Base-by-base conservation (phyloP, 2,888 invertebrate genomes). In the Hypsopygia costalis region DNA sequence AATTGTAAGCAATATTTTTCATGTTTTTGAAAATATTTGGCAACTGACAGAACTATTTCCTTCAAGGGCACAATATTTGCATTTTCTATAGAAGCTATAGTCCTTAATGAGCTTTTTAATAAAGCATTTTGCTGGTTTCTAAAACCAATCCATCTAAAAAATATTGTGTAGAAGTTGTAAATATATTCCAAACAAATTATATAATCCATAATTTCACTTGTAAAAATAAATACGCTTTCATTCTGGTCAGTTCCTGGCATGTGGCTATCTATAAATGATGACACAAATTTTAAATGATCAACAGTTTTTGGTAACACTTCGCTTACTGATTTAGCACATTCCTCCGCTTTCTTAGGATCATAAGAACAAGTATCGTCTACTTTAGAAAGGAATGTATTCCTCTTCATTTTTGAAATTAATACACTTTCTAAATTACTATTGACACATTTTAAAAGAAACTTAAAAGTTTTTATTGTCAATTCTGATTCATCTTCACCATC, bases 121-220 rank as follows among this genome's bases (percentile, higher is more conserved):
- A 88, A 59, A 12, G 70, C 61, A 52, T 57, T 68, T 31, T 82
- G 62, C 27, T 77, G 81, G 55, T 85, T 91, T 46, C 80, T 81
- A 59, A 93, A 93, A 40, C 91, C 92, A 65, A 91, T 85, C 94
- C 93, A 91, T 61, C 90, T 91, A 44, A 92, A 92, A 55, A 90
- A 90, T 35, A 85, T 86, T 3, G 90, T 86, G n/a, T 91, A 69
- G 33, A 92, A 69, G 20, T 81, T 85, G 35, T 92, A 85, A 36
- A 92, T 81, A 33, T 90, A 66, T 34, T 90, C 91, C 30, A 91
- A 80, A 39, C 91, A 91, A 44, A 85, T 74, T 51, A 90, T 39
- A 43, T 70, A 64, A 36, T 74, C 68, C 8, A 69, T 51, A 16
- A 72, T 50, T 50, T 78, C 73, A 21, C 66, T 43, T 28, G 64